A percentile compares a stretch with the other conserved stretches of the same genome.
phyloP scores from a whole-genome alignment of 2,113 vertebrate species.

The Trichechus manatus region DNA sequence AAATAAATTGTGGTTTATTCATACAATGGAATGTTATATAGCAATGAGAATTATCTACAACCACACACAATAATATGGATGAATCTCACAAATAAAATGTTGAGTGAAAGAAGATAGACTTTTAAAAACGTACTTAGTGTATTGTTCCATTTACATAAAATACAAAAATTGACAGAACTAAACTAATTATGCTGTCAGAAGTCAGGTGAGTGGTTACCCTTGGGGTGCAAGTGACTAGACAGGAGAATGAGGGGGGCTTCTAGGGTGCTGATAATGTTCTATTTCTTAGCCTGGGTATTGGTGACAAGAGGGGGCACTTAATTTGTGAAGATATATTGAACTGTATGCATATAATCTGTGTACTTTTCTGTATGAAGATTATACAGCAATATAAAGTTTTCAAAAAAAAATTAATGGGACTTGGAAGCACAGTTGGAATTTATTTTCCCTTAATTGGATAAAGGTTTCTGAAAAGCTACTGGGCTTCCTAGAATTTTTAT shows the following conservation, averaged over 20 bases:
- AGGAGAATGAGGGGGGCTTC: not conserved
- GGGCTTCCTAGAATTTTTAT: conserved; percentile 76
- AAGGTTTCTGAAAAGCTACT: conserved; percentile 61
- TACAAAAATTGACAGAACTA: not conserved
- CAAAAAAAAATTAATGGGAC: conserved; percentile 36
- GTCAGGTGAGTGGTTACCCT: not conserved
- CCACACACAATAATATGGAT: not conserved
- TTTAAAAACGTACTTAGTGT: not conserved
- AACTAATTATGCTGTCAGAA: not conserved
- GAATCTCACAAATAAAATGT: not conserved
- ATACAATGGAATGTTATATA: not conserved
- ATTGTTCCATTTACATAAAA: not conserved
- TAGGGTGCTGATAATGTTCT: not conserved
- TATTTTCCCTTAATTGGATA: conserved; percentile 68
- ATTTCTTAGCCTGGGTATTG: not conserved
- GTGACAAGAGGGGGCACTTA: not conserved
- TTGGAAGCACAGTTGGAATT: conserved; percentile 76
- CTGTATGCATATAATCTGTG: not conserved
- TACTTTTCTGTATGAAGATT: conserved; percentile 36
- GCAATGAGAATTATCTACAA: not conserved
- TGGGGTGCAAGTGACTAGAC: not conserved
- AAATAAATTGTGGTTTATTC: not conserved
- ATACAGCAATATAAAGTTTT: conserved; percentile 47
- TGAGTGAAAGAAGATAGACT: not conserved
- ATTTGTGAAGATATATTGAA: not conserved